These are phyloP conservation scores for Buteo buteo DNA, from an alignment of 2,113 vertebrate species.

Conservation along the genomic window DNA sequence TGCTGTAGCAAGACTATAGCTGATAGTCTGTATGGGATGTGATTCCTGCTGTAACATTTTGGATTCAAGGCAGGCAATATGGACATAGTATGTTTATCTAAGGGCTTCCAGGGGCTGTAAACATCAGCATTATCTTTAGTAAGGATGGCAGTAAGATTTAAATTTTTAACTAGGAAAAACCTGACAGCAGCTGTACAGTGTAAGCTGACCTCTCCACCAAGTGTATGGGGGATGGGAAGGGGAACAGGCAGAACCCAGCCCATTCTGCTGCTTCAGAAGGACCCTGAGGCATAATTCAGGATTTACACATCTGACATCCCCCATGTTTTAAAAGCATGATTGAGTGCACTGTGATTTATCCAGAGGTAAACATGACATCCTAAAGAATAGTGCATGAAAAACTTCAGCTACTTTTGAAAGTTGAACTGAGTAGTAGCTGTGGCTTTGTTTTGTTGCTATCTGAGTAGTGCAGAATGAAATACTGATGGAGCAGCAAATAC, in stretches of 20 bases:
- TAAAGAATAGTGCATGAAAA: neutral
- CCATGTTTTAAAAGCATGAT: neutral
- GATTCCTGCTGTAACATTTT: neutral
- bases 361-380: neutral
- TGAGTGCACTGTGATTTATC: neutral
- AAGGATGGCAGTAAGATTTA: neutral
- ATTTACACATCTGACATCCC: neutral
- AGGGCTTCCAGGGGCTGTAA: neutral
- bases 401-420: neutral
- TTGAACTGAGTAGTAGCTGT: neutral
- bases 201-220: neutral
- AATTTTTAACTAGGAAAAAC: neutral
- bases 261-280: neutral
- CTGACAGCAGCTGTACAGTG: neutral
- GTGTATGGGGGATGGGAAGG: accelerated
- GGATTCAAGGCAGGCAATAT: neutral
- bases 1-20: neutral
- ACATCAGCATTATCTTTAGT: neutral
- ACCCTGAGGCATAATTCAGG: neutral
- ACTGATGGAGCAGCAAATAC: neutral
- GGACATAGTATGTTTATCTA: neutral
- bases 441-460: neutral
- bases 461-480: neutral
- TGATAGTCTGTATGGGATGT: neutral
- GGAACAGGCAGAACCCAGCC: neutral